phyloP scores from a whole-genome alignment of 2,113 vertebrate genomes.

The Callionymus lyra region DNA sequence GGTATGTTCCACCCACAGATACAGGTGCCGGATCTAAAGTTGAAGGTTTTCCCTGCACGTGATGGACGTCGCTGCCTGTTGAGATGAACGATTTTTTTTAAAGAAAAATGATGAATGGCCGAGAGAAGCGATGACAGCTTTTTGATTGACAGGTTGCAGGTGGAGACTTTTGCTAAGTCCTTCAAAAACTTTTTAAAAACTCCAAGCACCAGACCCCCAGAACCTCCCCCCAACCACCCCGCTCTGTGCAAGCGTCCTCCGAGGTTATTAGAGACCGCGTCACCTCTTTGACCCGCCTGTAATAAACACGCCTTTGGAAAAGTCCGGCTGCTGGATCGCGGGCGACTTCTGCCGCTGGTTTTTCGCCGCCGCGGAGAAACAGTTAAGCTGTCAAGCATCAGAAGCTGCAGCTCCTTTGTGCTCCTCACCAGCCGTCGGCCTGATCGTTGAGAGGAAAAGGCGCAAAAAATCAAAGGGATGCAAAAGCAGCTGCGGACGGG shows the following conservation, averaged over 20 bases:
- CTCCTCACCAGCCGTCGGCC: constrained; percentile 48
- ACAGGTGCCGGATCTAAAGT: constrained; percentile 1
- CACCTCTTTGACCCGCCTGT: constrained; percentile 55
- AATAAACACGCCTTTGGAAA: constrained; percentile 67
- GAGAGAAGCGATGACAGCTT: constrained; percentile 55
- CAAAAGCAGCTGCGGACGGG: constrained; percentile 61
- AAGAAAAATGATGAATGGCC: constrained; percentile 70
- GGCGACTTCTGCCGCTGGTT: constrained; percentile 59
- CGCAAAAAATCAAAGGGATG: constrained; percentile 51
- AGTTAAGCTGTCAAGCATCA: constrained; percentile 65
- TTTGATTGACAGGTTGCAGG: constrained; percentile 71
- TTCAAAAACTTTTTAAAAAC: constrained; percentile 31
- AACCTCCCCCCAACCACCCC: constrained; percentile 35
- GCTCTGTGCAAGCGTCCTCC: constrained; percentile 12
- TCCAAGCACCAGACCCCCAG: constrained; percentile 10
- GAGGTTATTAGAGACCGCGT: constrained; percentile 48
- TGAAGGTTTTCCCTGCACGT: constrained; percentile 3
- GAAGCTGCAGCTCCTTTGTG: constrained; percentile 51
- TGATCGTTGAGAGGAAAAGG: constrained; percentile 49
- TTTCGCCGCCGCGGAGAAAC: constrained; percentile 54
- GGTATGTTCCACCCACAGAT: too few species aligned
- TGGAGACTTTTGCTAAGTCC: constrained; percentile 40
- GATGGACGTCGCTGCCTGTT: constrained; percentile 18
- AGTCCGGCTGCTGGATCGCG: constrained; percentile 55
- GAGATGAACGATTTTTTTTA: constrained; percentile 68